A percentile compares a stretch with the other conserved stretches of the same genome.
Evolutionary conservation across 1,140 invertebrate species (phyloP).

Genomic region (Cardiocondyla obscurior): DNA sequence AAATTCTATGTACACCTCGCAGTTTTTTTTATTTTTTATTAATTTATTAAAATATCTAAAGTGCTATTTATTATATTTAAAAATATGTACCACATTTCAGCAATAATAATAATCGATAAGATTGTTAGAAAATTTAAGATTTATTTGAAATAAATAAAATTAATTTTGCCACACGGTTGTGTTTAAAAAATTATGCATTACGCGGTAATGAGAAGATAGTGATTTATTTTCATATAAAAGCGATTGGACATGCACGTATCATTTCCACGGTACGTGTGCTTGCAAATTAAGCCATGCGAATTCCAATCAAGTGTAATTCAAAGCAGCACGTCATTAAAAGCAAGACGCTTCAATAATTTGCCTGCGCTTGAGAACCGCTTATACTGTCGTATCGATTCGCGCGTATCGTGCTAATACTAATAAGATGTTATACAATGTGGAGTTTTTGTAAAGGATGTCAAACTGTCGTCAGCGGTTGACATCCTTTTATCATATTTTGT

Average conservation of each 20-base stretch:
- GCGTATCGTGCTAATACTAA: conserved; percentile 8
- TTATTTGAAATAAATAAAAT: neutral
- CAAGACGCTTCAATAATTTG: neutral
- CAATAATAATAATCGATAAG: neutral
- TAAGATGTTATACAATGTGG: conserved; percentile 7
- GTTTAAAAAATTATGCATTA: neutral
- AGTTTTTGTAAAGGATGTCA: conserved; percentile 3
- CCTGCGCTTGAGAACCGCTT: neutral
- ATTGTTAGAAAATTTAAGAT: neutral
- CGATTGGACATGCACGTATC: neutral
- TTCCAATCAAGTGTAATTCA: neutral
- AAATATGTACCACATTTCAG: neutral
- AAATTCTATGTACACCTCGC: neutral
- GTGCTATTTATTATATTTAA: neutral
- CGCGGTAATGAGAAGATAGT: neutral
- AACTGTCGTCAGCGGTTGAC: neutral
- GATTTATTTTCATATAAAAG: neutral
- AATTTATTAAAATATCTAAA: neutral
- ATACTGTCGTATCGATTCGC: neutral
- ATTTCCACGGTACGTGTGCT: neutral
- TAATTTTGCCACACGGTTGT: neutral
- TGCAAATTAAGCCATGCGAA: neutral
- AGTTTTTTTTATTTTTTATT: neutral
- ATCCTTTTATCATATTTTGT: neutral
- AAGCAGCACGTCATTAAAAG: neutral